These are phyloP conservation scores for Archips crataeganus DNA, from an alignment of 2,888 invertebrate genomes.

Conservation along the genomic window DNA sequence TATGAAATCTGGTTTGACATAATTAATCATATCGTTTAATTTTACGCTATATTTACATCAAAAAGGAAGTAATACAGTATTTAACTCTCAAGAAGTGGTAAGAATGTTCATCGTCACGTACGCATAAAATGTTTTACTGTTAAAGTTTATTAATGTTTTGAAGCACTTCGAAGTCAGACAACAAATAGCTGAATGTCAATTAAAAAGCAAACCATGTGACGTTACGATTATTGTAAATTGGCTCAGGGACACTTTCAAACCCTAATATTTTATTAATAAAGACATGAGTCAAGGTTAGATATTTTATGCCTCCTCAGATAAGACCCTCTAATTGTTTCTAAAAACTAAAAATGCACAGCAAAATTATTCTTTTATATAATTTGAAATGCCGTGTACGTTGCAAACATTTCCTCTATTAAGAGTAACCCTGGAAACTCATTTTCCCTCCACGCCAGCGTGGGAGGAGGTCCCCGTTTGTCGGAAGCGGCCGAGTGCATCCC, in stretches of 20 bases:
- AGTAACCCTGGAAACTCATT: conserved; percentile 17
- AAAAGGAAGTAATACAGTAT: neutral
- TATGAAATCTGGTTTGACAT: conserved; percentile 23
- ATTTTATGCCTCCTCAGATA: neutral
- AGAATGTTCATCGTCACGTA: neutral
- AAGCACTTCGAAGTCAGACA: too few species aligned
- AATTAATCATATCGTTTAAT: conserved; percentile 13
- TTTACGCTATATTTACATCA: neutral
- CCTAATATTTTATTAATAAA: neutral
- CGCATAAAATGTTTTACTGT: neutral
- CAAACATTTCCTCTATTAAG: conserved; percentile 14
- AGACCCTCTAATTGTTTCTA: neutral
- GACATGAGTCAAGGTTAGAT: neutral
- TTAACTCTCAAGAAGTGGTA: too few species aligned
- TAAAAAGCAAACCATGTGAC: neutral
- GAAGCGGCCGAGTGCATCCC: conserved; percentile 63
- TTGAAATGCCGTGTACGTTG: neutral
- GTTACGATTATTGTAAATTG: neutral
- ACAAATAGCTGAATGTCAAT: neutral
- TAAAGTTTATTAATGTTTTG: too few species aligned
- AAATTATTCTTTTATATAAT: too few species aligned
- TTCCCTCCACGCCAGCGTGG: conserved; percentile 3
- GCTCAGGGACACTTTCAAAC: conserved; percentile 1
- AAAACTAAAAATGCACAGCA: neutral
- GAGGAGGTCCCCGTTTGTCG: conserved; percentile 50